Percentiles rank a stretch among this genome's conserved stretches.
Conservation (phyloP, 2,113 vertebrate species). For the Desmodus rotundus region DNA sequence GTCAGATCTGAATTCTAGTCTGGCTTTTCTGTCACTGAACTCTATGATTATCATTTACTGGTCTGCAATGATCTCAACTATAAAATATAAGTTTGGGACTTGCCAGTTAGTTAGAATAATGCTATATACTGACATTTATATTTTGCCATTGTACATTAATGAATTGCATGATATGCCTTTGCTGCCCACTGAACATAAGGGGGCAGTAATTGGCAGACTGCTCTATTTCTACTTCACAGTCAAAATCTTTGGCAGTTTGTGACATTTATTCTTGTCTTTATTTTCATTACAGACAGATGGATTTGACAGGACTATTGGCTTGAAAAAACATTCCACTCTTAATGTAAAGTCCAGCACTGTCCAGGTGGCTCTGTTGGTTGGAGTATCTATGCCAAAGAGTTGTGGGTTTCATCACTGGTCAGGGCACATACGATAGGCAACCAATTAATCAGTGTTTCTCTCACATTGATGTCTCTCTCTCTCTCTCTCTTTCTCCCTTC, state of each 20-base stretch:
- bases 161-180: background rate
- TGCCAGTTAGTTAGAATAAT: background rate
- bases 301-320: background rate
- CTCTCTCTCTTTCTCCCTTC: too few species aligned
- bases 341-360: background rate
- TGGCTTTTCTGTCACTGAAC: background rate
- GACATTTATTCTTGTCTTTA: background rate
- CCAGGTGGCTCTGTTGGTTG: too few species aligned
- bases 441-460: too few species aligned
- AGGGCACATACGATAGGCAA: too few species aligned
- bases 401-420: too few species aligned
- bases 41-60: background rate
- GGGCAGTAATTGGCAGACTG: constrained; percentile 8
- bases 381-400: too few species aligned
- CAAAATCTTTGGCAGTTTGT: background rate
- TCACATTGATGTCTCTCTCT: too few species aligned
- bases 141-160: background rate
- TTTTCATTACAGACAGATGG: background rate
- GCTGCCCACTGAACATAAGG: background rate
- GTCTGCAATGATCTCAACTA: background rate
- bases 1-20: background rate
- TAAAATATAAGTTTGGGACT: background rate
- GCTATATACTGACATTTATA: background rate
- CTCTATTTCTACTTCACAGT: background rate
- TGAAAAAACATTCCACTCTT: background rate